phyloP scores from a whole-genome alignment of 1,140 invertebrate species.

The Meloidogyne hapla region DNA sequence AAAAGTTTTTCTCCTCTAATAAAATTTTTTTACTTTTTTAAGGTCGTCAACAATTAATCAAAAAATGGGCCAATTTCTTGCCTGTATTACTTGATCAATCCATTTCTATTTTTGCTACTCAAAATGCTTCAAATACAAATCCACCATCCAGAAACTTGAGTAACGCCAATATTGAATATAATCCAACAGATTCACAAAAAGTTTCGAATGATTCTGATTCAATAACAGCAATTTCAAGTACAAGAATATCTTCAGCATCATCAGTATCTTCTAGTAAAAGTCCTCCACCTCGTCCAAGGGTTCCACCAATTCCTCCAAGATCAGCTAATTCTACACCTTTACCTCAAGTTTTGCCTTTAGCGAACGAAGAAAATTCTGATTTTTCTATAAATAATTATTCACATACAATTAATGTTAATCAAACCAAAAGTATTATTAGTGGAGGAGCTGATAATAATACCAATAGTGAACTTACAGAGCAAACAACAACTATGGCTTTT shows the following conservation, averaged over 20 bases:
- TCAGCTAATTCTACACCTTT: conserved; percentile 9
- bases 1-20: neutral
- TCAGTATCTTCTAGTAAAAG: neutral
- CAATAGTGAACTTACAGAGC: neutral
- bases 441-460: neutral
- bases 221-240: neutral
- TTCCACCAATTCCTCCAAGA: conserved; percentile 23
- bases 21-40: neutral
- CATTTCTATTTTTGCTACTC: conserved; percentile 51
- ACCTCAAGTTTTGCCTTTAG: conserved; percentile 8
- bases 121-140: neutral
- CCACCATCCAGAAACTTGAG: neutral
- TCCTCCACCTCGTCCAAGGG: neutral
- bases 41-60: conserved; percentile 85
- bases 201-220: neutral
- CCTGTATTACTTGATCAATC: conserved; percentile 70
- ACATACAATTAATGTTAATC: neutral
- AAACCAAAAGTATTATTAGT: conserved; percentile 3
- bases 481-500: conserved; percentile 3
- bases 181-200: conserved; percentile 1
- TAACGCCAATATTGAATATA: neutral
- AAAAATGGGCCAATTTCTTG: conserved; percentile 89
- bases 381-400: neutral
- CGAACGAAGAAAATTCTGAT: neutral
- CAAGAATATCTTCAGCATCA: conserved; percentile 5